Evolutionary conservation across 2,797 vertebrate species (phyloP).

Genomic region (Rhabdophis nuchalis): DNA sequence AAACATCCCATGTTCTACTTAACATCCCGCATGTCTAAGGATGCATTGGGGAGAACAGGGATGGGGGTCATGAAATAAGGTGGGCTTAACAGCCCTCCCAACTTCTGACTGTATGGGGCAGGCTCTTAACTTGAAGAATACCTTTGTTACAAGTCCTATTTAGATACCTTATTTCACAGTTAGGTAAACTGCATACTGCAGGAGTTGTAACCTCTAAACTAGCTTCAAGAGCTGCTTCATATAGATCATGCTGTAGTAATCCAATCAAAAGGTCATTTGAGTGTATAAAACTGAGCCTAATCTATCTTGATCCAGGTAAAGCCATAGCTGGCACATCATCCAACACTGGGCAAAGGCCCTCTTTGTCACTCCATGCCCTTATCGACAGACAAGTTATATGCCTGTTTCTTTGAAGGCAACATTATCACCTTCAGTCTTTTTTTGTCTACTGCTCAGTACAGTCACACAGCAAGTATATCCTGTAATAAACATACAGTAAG

Average conservation of each 20-base stretch:
- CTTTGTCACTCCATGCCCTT: not conserved
- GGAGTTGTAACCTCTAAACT: not conserved
- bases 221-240: not conserved
- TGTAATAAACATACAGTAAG: constrained; percentile 61
- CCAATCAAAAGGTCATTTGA: not conserved
- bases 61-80: not conserved
- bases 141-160: not conserved
- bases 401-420: not conserved
- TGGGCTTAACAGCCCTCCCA: not conserved
- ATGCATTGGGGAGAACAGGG: not conserved
- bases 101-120: not conserved
- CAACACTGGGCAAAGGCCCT: not conserved
- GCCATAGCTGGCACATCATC: not conserved
- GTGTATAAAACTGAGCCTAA: not conserved
- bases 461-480: constrained; percentile 61
- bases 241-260: not conserved
- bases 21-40: not conserved
- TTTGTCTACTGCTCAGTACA: constrained; percentile 56
- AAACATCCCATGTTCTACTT: not conserved
- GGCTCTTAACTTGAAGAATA: not conserved
- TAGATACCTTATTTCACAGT: not conserved
- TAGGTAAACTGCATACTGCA: not conserved
- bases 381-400: not conserved
- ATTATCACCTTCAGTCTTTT: not conserved
- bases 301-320: not conserved